Base-by-base conservation (phyloP, 1,140 invertebrate genomes). In the Octopus sinensis region DNA sequence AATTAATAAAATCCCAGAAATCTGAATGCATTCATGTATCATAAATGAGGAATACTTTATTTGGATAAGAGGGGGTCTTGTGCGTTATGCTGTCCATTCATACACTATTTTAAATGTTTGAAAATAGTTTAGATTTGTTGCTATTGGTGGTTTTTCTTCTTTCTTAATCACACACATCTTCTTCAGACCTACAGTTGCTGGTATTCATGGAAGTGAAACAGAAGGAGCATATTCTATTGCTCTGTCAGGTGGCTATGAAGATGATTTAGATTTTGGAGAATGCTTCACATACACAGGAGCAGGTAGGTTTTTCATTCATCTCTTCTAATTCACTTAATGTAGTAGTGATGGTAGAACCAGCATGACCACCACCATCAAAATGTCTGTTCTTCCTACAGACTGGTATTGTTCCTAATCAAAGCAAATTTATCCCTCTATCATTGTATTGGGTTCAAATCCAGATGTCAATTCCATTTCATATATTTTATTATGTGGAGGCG, bases 201-300 rank as follows among this genome's bases (percentile, higher is more conserved):
- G 91, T 30, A 92, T 92, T 53, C 91, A 91, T 84, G 86, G 84
- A 4, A 88, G 90, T 73, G 81, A 84, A 71, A 77, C 7, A 23
- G 86, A 90, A 9, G 91, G 91, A 10, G 89, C 89, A 9, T 91
- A 90, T 78, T 91, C 90, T 23, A 87, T 91, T 13, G 89, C 89
- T 53, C 82, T 91, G 53, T 90, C 88, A 43, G 90, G 90, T 7
- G 89, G 89, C 0, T 91, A 90, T 84, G 90, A 90, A 79, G 90
- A 91, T 83, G 88, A 91, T 83, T 82, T 91, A 52, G 90, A 91
- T 82, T 80, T 89, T 54, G 90, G 90, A 53, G 88, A 89, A 17
- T 88, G 87, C 78, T 90, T 91, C 82, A 90, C 90, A 9, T 91
- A 90, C 83, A 91, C 90, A 51, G 90, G 90, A 82, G 90, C 90